A percentile compares a stretch with the other conserved stretches of the same genome.
Conservation (phyloP, 2,113 vertebrate species). For the Phaetusa simplex region DNA sequence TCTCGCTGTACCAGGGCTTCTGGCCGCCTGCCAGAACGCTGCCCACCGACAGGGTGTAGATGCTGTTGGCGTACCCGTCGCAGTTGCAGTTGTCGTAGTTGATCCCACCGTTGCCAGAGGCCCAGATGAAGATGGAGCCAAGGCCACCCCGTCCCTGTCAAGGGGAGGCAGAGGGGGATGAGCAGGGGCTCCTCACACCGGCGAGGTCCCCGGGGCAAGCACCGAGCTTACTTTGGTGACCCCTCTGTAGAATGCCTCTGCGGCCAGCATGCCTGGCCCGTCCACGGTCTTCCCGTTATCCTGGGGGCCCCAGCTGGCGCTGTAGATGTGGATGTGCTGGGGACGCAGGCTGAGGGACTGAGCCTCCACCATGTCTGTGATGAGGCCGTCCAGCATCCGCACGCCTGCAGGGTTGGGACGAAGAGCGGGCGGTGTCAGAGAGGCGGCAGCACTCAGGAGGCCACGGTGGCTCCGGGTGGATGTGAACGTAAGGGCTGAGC, state of each 20-base stretch:
- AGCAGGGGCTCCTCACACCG: rapidly evolving
- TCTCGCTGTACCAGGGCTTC: slow-evolving; percentile 73
- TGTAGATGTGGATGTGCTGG: slow-evolving; percentile 81
- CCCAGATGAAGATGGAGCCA: slow-evolving; percentile 83
- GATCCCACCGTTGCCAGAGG: slow-evolving; percentile 76
- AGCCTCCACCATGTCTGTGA: slow-evolving; percentile 77
- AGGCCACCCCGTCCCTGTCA: slow-evolving; percentile 77
- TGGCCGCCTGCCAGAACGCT: slow-evolving; percentile 67
- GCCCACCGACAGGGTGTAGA: slow-evolving; percentile 78
- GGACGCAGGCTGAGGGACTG: slow-evolving; percentile 75
- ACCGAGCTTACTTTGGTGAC: slow-evolving; percentile 31
- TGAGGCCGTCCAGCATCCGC: slow-evolving; percentile 78
- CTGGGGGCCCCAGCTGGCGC: slow-evolving; percentile 81
- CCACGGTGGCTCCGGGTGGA: rapidly evolving
- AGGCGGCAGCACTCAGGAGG: neutral
- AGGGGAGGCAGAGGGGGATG: neutral
- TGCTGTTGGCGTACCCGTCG: slow-evolving; percentile 79
- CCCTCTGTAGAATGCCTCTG: slow-evolving; percentile 67
- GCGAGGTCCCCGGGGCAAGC: rapidly evolving
- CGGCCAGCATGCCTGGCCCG: slow-evolving; percentile 67
- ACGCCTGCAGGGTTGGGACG: slow-evolving; percentile 57
- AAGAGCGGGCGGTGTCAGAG: rapidly evolving
- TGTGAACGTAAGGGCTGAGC: rapidly evolving
- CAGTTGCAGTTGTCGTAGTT: slow-evolving; percentile 80
- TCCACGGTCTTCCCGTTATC: slow-evolving; percentile 75